A percentile compares a stretch with the other conserved stretches of the same genome.
phyloP scores from a whole-genome alignment of 2,888 invertebrate species.

The Osmoderma eremita region DNA sequence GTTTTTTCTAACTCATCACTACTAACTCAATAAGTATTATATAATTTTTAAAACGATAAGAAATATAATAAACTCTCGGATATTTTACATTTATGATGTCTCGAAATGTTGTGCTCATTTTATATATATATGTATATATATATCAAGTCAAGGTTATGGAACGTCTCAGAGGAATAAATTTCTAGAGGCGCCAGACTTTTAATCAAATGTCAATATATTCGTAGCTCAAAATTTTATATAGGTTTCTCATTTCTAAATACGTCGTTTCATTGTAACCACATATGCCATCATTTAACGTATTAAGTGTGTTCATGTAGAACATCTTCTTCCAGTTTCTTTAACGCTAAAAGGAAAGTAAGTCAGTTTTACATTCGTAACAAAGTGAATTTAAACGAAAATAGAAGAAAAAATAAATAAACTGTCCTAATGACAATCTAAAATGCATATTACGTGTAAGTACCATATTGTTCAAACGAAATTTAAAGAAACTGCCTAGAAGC shows the following conservation, averaged over 20 bases:
- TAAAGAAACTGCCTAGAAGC: constrained; percentile 44
- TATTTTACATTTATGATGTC: constrained; percentile 55
- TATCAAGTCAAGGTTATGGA: constrained; percentile 44
- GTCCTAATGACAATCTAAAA: constrained; percentile 32
- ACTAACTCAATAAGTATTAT: constrained; percentile 42
- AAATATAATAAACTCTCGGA: constrained; percentile 47
- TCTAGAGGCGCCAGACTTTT: constrained; percentile 47
- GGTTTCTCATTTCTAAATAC: constrained; percentile 37
- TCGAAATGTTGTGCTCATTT: constrained; percentile 60
- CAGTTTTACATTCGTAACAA: constrained; percentile 25
- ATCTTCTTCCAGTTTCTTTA: constrained; percentile 39
- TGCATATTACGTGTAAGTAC: constrained; percentile 18
- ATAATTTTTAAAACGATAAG: constrained; percentile 39
- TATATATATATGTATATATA: constrained; percentile 52
- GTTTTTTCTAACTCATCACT: constrained; percentile 44
- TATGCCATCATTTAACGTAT: constrained; percentile 32
- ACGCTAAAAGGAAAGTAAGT: not conserved
- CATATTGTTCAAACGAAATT: not conserved
- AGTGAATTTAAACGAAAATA: not conserved
- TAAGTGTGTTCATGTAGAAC: constrained; percentile 43
- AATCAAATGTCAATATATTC: constrained; percentile 63
- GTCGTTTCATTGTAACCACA: constrained; percentile 36
- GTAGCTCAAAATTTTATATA: constrained; percentile 59
- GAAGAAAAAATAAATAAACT: constrained; percentile 19
- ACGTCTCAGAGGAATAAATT: constrained; percentile 26